Evolutionary conservation across 2,888 invertebrate species (phyloP).

Genomic region (Desoria tigrina): DNA sequence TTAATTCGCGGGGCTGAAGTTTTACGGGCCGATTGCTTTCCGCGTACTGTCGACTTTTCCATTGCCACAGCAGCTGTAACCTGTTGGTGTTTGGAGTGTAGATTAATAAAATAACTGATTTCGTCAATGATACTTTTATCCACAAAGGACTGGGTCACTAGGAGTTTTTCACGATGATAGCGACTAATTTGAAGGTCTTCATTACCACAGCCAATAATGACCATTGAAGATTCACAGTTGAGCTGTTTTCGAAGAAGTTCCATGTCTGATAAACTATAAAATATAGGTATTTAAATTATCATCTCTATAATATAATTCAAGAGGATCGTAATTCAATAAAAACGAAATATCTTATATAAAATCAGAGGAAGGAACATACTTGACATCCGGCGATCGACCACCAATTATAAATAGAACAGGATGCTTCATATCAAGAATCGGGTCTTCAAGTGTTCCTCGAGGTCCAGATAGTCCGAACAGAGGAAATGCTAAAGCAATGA

Average conservation of each 20-base stretch:
- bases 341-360: too few species aligned
- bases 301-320: too few species aligned
- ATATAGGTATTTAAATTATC: background rate
- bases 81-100: constrained; percentile 33
- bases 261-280: constrained; percentile 68
- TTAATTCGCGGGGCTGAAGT: background rate
- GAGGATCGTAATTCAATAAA: too few species aligned
- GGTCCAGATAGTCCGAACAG: constrained; percentile 70
- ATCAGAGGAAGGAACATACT: constrained; percentile 59
- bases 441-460: constrained; percentile 75
- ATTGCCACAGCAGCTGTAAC: constrained; percentile 6
- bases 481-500: constrained; percentile 77
- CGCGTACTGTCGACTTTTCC: constrained; percentile 7
- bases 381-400: constrained; percentile 67
- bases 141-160: constrained; percentile 76
- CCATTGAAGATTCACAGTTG: constrained; percentile 69
- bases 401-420: constrained; percentile 79
- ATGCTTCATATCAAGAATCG: constrained; percentile 69
- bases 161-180: constrained; percentile 70
- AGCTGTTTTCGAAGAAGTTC: constrained; percentile 75
- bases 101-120: constrained; percentile 44
- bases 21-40: background rate
- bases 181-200: constrained; percentile 71
- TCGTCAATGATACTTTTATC: constrained; percentile 71
- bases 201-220: constrained; percentile 78